Evolutionary conservation across 53 echinoderm and acorn worm genomes (phyloP).

Genomic region (Apostichopus leukothele): DNA sequence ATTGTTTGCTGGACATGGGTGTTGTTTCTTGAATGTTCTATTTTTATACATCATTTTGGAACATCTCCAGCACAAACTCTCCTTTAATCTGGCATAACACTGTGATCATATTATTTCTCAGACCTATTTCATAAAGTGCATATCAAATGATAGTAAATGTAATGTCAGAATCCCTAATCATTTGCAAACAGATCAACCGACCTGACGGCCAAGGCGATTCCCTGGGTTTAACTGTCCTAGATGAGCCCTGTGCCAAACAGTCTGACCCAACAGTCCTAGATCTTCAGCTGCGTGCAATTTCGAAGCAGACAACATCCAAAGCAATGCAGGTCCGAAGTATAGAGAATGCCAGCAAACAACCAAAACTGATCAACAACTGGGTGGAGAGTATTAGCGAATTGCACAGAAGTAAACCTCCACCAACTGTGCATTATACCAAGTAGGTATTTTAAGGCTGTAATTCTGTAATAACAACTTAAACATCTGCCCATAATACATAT

Average conservation of each 20-base stretch:
- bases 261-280: constrained; percentile 98
- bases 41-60: too few species aligned
- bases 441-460: constrained; percentile 53
- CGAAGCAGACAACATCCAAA: constrained; percentile 94
- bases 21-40: too few species aligned
- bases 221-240: constrained; percentile 84
- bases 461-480: too few species aligned
- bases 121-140: too few species aligned
- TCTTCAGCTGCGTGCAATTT: constrained; percentile 91
- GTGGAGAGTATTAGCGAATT: constrained; percentile 90
- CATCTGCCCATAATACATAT: too few species aligned
- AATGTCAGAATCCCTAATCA: too few species aligned
- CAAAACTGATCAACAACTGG: constrained; percentile 89
- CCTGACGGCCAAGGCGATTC: constrained; percentile 85
- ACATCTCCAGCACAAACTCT: too few species aligned
- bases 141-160: too few species aligned
- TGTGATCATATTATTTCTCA: too few species aligned
- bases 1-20: too few species aligned
- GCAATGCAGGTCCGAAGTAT: constrained; percentile 92
- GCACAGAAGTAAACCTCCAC: constrained; percentile 96
- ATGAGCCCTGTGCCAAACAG: constrained; percentile 97
- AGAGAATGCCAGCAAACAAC: constrained; percentile 93
- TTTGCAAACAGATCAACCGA: constrained; percentile 62
- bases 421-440: constrained; percentile 99
- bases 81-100: too few species aligned